A percentile compares a stretch with the other conserved stretches of the same genome.
Evolutionary conservation across 2,888 invertebrate genomes (phyloP).

Genomic region (Nephrotoma appendiculata): DNA sequence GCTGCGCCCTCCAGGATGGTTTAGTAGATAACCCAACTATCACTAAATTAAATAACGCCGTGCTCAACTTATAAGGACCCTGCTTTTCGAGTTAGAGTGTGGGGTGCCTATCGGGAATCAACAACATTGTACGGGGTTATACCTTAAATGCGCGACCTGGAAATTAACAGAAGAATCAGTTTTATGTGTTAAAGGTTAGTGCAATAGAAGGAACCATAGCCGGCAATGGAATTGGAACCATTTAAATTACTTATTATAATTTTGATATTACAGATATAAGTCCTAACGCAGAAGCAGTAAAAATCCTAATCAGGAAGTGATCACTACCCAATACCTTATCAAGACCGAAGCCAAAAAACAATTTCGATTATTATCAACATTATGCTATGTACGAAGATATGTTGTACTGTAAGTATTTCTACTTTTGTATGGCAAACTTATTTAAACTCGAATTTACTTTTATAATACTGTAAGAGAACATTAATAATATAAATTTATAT

Average conservation of each 20-base stretch:
- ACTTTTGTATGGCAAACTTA: not conserved
- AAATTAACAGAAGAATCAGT: too few relatives aligned
- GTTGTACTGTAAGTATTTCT: not conserved
- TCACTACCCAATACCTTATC: not conserved
- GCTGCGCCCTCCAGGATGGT: constrained; percentile 9
- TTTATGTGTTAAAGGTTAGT: too few relatives aligned
- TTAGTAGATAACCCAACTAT: not conserved
- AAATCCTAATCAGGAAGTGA: too few relatives aligned
- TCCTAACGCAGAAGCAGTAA: too few relatives aligned
- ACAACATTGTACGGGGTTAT: too few relatives aligned
- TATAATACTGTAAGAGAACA: not conserved
- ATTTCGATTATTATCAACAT: not conserved
- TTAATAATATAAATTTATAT: not conserved
- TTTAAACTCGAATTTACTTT: not conserved
- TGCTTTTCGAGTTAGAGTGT: not conserved
- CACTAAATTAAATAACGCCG: not conserved
- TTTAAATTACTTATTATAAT: too few relatives aligned
- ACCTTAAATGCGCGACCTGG: too few relatives aligned
- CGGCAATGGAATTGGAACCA: too few relatives aligned
- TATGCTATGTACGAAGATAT: not conserved
- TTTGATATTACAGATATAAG: too few relatives aligned
- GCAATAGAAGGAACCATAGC: too few relatives aligned
- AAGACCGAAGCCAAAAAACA: not conserved
- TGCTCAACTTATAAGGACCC: not conserved
- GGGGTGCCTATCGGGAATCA: not conserved